These are phyloP conservation scores for Garrulus glandarius DNA, from an alignment of 2,797 vertebrate species.

Conservation along the genomic window DNA sequence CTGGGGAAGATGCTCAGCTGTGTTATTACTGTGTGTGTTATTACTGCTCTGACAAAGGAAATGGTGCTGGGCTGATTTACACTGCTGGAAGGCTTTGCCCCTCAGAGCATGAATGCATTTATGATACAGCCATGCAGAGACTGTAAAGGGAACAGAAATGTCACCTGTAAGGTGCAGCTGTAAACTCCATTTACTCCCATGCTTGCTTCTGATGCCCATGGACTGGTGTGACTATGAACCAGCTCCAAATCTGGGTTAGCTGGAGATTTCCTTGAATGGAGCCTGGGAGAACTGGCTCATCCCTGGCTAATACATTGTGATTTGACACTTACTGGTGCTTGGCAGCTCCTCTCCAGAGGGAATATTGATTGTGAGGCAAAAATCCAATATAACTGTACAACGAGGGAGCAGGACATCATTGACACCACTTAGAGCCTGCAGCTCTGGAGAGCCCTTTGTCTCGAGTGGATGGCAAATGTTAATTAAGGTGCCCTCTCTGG, in stretches of 20 bases:
- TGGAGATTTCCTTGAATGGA: neutral
- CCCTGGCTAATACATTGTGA: neutral
- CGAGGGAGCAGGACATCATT: conserved; percentile 27
- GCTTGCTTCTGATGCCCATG: neutral
- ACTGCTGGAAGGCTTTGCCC: neutral
- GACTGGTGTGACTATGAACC: neutral
- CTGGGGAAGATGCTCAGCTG: neutral
- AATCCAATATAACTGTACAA: conserved; percentile 4
- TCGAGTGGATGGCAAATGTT: conserved; percentile 5
- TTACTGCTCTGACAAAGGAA: neutral
- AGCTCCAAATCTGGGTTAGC: neutral
- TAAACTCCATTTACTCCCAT: neutral
- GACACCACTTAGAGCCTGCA: conserved; percentile 18
- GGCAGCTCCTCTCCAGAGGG: conserved; percentile 16
- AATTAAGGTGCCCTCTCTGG: neutral
- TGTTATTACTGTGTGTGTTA: neutral
- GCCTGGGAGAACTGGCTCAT: neutral
- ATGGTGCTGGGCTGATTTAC: neutral
- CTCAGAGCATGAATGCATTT: neutral
- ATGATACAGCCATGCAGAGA: neutral
- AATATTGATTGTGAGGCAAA: conserved; percentile 11
- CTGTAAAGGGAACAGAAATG: neutral
- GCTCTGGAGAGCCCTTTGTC: neutral
- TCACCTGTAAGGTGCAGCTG: neutral
- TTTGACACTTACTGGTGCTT: conserved; percentile 5